These are phyloP conservation scores for Xiphias gladius DNA, from an alignment of 2,113 vertebrate genomes.

Conservation along the genomic window DNA sequence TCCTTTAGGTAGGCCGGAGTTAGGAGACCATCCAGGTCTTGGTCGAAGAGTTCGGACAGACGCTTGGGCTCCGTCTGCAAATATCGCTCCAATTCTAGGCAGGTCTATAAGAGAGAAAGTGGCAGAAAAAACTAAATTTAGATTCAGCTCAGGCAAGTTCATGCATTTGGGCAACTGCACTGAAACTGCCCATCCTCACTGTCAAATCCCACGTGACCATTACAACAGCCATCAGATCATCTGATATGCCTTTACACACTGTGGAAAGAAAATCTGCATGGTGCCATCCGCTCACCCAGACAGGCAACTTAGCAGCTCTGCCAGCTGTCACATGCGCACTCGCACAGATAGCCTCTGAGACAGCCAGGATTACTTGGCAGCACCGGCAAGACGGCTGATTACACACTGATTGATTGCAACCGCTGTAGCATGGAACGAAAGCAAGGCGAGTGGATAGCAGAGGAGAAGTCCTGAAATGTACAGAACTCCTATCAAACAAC, in stretches of 20 bases:
- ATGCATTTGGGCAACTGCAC: conserved; percentile 9
- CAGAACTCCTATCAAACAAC: conserved; percentile 76
- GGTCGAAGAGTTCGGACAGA: conserved; percentile 94
- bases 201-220: conserved; percentile 61
- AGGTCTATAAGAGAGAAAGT: conserved; percentile 87
- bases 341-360: conserved; percentile 66
- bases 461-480: conserved; percentile 71
- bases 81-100: conserved; percentile 97
- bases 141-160: conserved; percentile 34
- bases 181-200: conserved; percentile 11
- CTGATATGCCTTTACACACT: conserved; percentile 42
- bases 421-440: conserved; percentile 59
- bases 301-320: conserved; percentile 61
- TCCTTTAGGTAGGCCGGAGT: conserved; percentile 90
- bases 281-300: conserved; percentile 58
- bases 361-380: conserved; percentile 80
- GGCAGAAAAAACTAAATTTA: conserved; percentile 36
- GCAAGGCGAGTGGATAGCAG: conserved; percentile 42
- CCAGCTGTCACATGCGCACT: conserved; percentile 66
- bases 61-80: conserved; percentile 96
- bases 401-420: conserved; percentile 83
- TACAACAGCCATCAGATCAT: conserved; percentile 61
- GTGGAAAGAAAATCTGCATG: conserved; percentile 50
- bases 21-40: conserved; percentile 93
- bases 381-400: conserved; percentile 79